phyloP scores from a whole-genome alignment of 2,113 vertebrate genomes.

The Brienomyrus brachyistius region DNA sequence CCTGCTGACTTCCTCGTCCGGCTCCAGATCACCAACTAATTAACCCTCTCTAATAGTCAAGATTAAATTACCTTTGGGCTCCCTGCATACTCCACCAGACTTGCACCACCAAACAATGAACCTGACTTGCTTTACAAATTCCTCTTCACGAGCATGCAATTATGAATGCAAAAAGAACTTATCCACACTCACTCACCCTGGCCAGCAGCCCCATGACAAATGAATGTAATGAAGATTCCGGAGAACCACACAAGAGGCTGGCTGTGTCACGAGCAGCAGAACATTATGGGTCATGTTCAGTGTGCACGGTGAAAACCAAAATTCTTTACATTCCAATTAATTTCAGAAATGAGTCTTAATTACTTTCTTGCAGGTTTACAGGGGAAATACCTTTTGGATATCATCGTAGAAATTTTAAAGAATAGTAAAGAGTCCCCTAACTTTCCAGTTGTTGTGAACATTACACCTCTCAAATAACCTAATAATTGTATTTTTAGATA shows the following conservation, averaged over 20 bases:
- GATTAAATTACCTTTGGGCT: constrained; percentile 75
- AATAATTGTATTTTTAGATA: background rate
- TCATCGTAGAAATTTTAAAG: background rate
- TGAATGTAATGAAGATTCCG: constrained; percentile 56
- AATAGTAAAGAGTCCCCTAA: background rate
- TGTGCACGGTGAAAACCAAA: constrained; percentile 56
- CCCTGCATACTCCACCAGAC: constrained; percentile 62
- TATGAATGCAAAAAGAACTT: constrained; percentile 76
- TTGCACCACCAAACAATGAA: constrained; percentile 66
- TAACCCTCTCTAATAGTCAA: constrained; percentile 75
- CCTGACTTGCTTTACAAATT: constrained; percentile 73
- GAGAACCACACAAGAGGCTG: constrained; percentile 63
- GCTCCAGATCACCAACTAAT: constrained; percentile 68
- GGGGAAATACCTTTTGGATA: background rate
- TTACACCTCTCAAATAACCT: background rate
- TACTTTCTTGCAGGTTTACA: constrained; percentile 32
- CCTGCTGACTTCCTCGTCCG: constrained; percentile 44
- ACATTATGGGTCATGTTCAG: constrained; percentile 55
- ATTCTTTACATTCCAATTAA: constrained; percentile 56
- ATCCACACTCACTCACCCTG: constrained; percentile 68
- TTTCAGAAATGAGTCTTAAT: constrained; percentile 60
- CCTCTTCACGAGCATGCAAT: constrained; percentile 68
- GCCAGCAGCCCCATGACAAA: constrained; percentile 44
- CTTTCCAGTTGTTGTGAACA: background rate
- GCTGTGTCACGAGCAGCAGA: constrained; percentile 42